Evolutionary conservation across 1,140 invertebrate genomes (phyloP), one percentile per base, ranked within the genome.

Genomic region (Melitaea cinxia): DNA sequence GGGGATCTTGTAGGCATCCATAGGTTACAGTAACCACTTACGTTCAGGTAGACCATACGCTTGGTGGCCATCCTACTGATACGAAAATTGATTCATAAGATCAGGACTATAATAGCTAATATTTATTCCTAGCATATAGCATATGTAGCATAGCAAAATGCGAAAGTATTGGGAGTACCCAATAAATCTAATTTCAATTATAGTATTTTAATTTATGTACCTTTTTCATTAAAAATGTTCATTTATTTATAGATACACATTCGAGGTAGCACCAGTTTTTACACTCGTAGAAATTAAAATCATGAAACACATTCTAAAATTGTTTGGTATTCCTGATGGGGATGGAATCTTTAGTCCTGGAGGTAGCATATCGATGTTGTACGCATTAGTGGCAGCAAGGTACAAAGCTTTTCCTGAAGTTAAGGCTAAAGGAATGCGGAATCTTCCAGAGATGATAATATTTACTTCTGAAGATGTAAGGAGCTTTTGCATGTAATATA

Each of bases 351-450:
- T 96, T 56, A 91, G 93, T 37, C 95, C 95, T n/a, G 95, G 97
- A 42, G 98, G 97, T 4, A 97, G 96, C 60, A 93, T 97, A 0
- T 95, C 97, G 0, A 98, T 98, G 79, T 94, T 98, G 92, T 93
- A 92, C 76, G 96, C 94, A 0, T 92, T 98, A 59, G 93, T 96
- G 1, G 79, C 96, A 12, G 97, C 97, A 0, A 93, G 97, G 45
- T 96, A 95, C 78, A 92, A 92, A 33, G 86, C 88, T 21, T 94
- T 94, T 64, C 98, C 98, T 0, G 89, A 95, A 4, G 91, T 94
- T 0, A 98, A 98, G 84, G 91, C 84, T 0, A 93, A 94, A 37
- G 95, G 95, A 3, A 82, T 95, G 61, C 92, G 85, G 65, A 85
- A 81, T 6, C 72, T 94, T 21, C 93, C 93, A 1, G 93, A 92